Base-by-base conservation (phyloP, 1,140 invertebrate genomes). In the Hyphantria cunea region DNA sequence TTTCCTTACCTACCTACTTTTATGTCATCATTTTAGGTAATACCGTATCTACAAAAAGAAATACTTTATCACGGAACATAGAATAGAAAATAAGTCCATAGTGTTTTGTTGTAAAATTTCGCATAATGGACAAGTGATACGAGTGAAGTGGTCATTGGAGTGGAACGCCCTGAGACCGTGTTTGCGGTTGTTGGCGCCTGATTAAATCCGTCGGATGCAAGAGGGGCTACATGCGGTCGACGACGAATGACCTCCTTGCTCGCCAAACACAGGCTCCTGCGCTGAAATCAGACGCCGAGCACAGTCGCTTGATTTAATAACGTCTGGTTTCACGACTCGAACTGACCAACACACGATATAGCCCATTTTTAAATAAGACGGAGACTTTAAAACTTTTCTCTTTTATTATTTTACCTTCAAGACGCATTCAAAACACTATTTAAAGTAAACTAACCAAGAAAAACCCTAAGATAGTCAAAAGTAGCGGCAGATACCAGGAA, bases 191-290 rank as follows among this genome's bases (percentile, higher is more conserved):
- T 66, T 72, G 72, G 66, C 65, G 69, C 63, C 68, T 69, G 74
- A 81, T 78, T 72, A 68, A 64, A 77, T 73, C 74, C 72, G 76
- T 78, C 74, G 67, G 65, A 59, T 69, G 75, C 69, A 68, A 63
- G 49, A 53, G 64, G 49, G 31, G 51, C 56, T 44, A 68, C 56
- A 54, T 54, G 68, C 60, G 71, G 74, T 68, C 66, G 65, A 56
- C 56, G 61, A 32, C 53, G 63, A 17, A 58, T 60, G 68, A 60
- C 55, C 64, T 48, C 62, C 52, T 51, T 15, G 42, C 8, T 39
- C 53, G 13, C 41, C 25, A 17, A 42, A 34, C 47, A 31, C 14
- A 6, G 0, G 32, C 33, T 45, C 41, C 31, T 13, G 32, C 44
- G 32, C 54, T 56, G 32, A 56, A 48, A 56, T 48, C 54, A 56